Evolutionary conservation across 2,113 vertebrate genomes (phyloP), one percentile per base, ranked within the genome.

Genomic region (Megatriorchis doriae): DNA sequence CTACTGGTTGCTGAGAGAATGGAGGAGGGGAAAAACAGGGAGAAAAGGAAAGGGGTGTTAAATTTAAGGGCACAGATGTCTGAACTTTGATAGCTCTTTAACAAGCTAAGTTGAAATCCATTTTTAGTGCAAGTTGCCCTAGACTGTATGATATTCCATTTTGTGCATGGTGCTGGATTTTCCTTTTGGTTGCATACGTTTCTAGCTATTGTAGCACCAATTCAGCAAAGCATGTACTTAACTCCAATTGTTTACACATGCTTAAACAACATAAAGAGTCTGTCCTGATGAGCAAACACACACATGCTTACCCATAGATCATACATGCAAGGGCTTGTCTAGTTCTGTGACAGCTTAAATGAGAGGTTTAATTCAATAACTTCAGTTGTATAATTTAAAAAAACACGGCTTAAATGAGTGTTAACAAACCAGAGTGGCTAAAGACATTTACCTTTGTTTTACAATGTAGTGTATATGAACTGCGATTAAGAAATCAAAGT

Each of bases 1-100:
- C 95, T 96, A 87, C 92, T 94, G 91, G 91, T 91, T 96, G 78
- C 89, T 91, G 95, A 91, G 86, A 81, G 50, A 55, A 71, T 91
- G 86, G 83, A 95, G 83, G 88, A 92, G 72, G 86, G 75, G 63
- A 78, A 94, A 62, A 59, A 80, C 34, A 52, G n/a, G 14, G 43
- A 82, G 62, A 66, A 90, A 50, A 90, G 45, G 13, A 88, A 77
- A 77, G 10, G 6, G 32, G 50, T 84, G 75, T 90, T 86, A 88
- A 88, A 90, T 88, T 78, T 83, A 92, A 89, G 55, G 73, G 48
- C 74, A 86, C 87, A 77, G 58, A 80, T 87, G 40, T 48, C 81
- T 95, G 66, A 82, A 75, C 53, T 87, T 42, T 3, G 3, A 27
- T 78, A 88, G 48, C 62, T 73, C 14, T 87, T 93, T 68, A 87